Base-by-base conservation (phyloP, 2,888 invertebrate species). In the Laspeyria flexula region DNA sequence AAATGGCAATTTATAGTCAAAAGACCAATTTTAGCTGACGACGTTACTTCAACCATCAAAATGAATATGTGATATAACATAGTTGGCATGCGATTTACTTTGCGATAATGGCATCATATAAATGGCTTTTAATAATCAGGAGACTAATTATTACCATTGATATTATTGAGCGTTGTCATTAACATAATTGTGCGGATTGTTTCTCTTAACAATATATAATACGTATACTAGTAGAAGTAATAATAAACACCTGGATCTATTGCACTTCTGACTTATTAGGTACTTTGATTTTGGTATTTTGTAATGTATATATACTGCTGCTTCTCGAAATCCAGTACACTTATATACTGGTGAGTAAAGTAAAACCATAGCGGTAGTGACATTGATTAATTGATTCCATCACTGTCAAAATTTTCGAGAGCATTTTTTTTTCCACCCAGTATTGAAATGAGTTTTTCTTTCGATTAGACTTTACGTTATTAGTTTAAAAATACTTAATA, bases 381-480 rank as follows among this genome's bases (percentile, higher is more conserved):
- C n/a, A n/a, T n/a, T n/a, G n/a, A n/a, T n/a, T n/a, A n/a, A n/a
- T n/a, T n/a, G n/a, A n/a, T n/a, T n/a, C n/a, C n/a, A n/a, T n/a
- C n/a, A n/a, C n/a, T n/a, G n/a, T n/a, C n/a, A n/a, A n/a, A n/a
- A n/a, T n/a, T n/a, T n/a, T n/a, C n/a, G n/a, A n/a, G n/a, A n/a
- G n/a, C n/a, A n/a, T n/a, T n/a, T n/a, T n/a, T n/a, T n/a, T n/a
- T n/a, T n/a, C n/a, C n/a, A n/a, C n/a, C n/a, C n/a, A n/a, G n/a
- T n/a, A n/a, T n/a, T n/a, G n/a, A n/a, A n/a, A n/a, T n/a, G n/a
- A n/a, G n/a, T n/a, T n/a, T n/a, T n/a, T n/a, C n/a, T 44, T 50
- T 42, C 43, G 52, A 49, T 50, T 60, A 53, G 42, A 40, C 44
- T 27, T 60, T 71, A 67, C 53, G 54, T 69, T 47, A 57, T 42